Evolutionary conservation across 2,888 invertebrate species (phyloP), one percentile per base, ranked within the genome.

Genomic region (Apantesis nais): DNA sequence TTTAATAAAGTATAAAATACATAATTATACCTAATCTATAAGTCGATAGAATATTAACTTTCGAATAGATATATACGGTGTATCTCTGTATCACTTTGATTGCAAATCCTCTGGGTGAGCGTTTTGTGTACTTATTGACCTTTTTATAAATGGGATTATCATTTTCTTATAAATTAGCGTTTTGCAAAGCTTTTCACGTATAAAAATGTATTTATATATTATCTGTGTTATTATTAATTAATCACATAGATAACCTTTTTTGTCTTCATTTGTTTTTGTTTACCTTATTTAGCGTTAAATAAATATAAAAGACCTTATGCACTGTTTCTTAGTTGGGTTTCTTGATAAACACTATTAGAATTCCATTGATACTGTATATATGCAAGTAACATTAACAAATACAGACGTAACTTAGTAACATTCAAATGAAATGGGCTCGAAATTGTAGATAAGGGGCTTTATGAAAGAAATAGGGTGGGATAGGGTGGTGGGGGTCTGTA

Each of bases 371-470:
- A 37, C 29, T 41, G 41, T 48, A 60, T 37, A 61, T 25, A 67
- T 61, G 66, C 58, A 65, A 67, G 61, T 12, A 73, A 78, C 81
- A 82, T 82, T 82, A 82, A 74, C 82, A 82, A 78, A 88, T 90
- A 89, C 88, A 89, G 86, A 88, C 88, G 88, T 89, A 87, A 84
- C 87, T 71, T 72, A 83, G 82, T 81, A 86, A 88, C 90, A 92
- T 91, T 93, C 92, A 93, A 92, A 93, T 91, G 92, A 91, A 93
- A 93, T 93, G 93, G 92, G 90, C 89, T 89, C 89, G 92, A 93
- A 93, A 92, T 92, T 90, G 89, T 87, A 91, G 92, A 93, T 93
- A 93, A 92, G 90, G 85, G 88, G 90, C 88, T 90, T 88, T 91
- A 90, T 89, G 88, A 88, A 88, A 85, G 89, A 89, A 90, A 92